These are phyloP conservation scores for Plecturocebus donacophilus DNA, from an alignment of 2,113 vertebrate species.

Conservation along the genomic window DNA sequence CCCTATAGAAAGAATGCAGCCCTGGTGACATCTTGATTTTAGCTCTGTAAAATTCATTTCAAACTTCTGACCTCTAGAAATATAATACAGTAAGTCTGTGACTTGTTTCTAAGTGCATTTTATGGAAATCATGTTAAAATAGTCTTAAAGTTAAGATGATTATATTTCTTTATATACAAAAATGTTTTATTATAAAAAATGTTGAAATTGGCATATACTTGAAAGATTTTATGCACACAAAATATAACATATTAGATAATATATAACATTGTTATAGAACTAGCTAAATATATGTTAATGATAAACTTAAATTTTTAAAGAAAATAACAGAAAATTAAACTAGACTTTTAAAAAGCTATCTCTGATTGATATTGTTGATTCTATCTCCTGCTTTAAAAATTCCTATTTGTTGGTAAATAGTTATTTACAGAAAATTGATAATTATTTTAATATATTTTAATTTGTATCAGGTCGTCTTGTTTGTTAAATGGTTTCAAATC, in stretches of 20 bases:
- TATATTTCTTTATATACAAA: neutral
- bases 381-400: neutral
- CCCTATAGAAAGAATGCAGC: neutral
- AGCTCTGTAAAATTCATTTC: neutral
- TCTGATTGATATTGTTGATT: neutral
- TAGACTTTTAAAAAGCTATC: neutral
- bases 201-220: neutral
- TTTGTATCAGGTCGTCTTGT: neutral
- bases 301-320: neutral
- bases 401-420: neutral
- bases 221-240: neutral
- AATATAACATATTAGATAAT: neutral
- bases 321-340: neutral
- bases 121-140: neutral
- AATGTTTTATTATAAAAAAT: slow-evolving; percentile 1
- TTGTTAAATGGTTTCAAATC: neutral
- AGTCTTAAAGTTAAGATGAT: neutral
- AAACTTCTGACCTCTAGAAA: neutral
- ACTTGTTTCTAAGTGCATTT: neutral
- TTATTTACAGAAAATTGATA: neutral
- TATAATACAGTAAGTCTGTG: neutral
- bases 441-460: neutral
- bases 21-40: neutral
- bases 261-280: neutral
- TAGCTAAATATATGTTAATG: neutral